Evolutionary conservation across 2,888 invertebrate genomes (phyloP).

Genomic region (Spisula solida): DNA sequence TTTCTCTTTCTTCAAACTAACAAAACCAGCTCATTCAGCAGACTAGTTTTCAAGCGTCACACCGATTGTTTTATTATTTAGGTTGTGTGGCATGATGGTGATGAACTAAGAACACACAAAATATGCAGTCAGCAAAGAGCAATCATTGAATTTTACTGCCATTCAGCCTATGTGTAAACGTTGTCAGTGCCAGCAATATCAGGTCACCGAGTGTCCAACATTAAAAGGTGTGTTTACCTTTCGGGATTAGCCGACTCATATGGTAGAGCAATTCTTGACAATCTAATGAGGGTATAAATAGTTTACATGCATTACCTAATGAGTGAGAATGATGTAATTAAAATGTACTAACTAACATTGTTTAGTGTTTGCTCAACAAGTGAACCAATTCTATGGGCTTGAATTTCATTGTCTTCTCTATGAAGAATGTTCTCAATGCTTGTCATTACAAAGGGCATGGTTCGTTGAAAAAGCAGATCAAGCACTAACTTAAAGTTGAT

Average conservation of each 20-base stretch:
- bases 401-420: too few species aligned
- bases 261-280: constrained; percentile 57
- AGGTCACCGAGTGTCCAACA: not conserved
- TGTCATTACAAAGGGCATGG: too few species aligned
- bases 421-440: too few species aligned
- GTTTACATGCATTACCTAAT: not conserved
- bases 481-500: too few species aligned
- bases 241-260: constrained; percentile 56
- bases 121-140: not conserved
- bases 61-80: too few species aligned
- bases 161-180: not conserved
- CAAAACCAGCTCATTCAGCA: too few species aligned
- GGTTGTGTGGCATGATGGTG: not conserved
- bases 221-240: constrained; percentile 54
- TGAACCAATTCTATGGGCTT: too few species aligned
- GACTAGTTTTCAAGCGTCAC: too few species aligned
- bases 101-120: not conserved
- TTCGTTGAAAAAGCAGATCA: too few species aligned
- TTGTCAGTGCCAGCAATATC: not conserved
- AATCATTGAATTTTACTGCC: constrained; percentile 1
- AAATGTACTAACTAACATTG: too few species aligned
- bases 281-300: constrained; percentile 45
- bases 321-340: not conserved
- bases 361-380: too few species aligned
- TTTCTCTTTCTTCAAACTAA: too few species aligned